phyloP scores from a whole-genome alignment of 2,113 vertebrate species.

The Dicaeum eximium region DNA sequence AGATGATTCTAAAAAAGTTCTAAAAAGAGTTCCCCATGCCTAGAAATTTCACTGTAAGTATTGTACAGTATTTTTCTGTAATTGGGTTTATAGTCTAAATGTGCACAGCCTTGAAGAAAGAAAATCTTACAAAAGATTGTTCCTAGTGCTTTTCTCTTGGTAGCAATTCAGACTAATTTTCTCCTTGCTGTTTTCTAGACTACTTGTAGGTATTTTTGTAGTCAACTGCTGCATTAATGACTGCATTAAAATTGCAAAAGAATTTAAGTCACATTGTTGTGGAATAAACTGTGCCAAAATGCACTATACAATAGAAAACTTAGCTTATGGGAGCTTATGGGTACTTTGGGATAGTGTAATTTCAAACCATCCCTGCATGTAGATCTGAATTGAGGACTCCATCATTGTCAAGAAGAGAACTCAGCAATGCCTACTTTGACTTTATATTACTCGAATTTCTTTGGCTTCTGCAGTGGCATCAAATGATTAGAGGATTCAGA shows the following conservation, averaged over 20 bases:
- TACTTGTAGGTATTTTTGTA: neutral
- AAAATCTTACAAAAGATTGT: constrained; percentile 22
- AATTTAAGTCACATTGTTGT: neutral
- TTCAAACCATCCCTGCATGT: neutral
- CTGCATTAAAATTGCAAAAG: constrained; percentile 23
- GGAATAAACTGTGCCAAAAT: constrained; percentile 7
- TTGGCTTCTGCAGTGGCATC: neutral
- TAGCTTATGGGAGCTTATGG: neutral
- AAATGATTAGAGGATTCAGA: neutral
- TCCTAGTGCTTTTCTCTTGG: constrained; percentile 25
- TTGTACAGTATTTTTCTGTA: constrained; percentile 31
- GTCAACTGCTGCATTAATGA: constrained; percentile 33
- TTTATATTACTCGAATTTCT: neutral
- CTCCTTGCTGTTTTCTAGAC: neutral
- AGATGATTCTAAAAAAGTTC: too few species aligned
- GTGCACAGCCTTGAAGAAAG: neutral
- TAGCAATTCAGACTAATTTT: neutral
- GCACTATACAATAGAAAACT: neutral
- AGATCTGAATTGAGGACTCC: neutral
- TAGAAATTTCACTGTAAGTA: neutral
- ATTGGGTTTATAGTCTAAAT: constrained; percentile 32
- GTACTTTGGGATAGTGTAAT: neutral
- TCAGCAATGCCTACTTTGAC: neutral
- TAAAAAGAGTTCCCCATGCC: constrained; percentile 11
- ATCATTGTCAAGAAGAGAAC: neutral